phyloP scores from a whole-genome alignment of 1,140 invertebrate genomes.

The Drosophila varians region DNA sequence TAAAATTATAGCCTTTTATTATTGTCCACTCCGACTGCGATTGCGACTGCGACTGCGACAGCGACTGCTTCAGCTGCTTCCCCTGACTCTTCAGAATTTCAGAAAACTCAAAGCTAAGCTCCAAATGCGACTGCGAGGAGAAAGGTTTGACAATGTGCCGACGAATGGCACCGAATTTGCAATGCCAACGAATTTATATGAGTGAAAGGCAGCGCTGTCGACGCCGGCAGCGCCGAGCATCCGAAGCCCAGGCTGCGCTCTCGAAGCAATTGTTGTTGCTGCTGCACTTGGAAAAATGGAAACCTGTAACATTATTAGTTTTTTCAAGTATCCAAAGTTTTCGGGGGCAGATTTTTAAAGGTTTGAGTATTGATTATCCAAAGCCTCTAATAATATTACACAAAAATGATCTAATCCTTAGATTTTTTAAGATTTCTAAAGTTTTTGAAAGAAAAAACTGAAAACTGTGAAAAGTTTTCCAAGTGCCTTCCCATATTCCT shows the following conservation, averaged over 20 bases:
- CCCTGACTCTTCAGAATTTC: slow-evolving; percentile 10
- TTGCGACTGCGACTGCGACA: slow-evolving; percentile 2
- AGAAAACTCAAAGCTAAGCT: slow-evolving; percentile 2
- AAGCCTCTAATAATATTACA: too few relatives aligned
- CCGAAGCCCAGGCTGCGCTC: slow-evolving; percentile 5
- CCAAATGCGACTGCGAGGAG: slow-evolving; percentile 52
- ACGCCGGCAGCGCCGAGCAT: slow-evolving; percentile 41
- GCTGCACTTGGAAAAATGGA: slow-evolving; percentile 15
- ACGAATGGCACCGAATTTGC: slow-evolving; percentile 80
- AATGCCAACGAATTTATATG: slow-evolving; percentile 82
- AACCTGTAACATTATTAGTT: neutral
- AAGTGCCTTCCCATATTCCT: slow-evolving; percentile 25
- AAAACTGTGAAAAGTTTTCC: neutral
- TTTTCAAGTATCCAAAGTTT: neutral
- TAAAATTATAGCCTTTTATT: slow-evolving; percentile 66
- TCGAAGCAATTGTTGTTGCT: slow-evolving; percentile 13
- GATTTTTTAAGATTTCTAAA: too few relatives aligned
- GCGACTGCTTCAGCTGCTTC: slow-evolving; percentile 26
- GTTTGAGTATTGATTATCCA: too few relatives aligned
- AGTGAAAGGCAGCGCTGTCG: slow-evolving; percentile 79
- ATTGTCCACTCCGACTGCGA: slow-evolving; percentile 31
- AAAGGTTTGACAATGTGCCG: slow-evolving; percentile 76
- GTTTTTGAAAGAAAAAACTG: too few relatives aligned
- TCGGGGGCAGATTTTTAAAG: neutral
- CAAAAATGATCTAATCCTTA: too few relatives aligned